Conservation (phyloP, 2,113 vertebrate species). For the Nycticryphes semicollaris region DNA sequence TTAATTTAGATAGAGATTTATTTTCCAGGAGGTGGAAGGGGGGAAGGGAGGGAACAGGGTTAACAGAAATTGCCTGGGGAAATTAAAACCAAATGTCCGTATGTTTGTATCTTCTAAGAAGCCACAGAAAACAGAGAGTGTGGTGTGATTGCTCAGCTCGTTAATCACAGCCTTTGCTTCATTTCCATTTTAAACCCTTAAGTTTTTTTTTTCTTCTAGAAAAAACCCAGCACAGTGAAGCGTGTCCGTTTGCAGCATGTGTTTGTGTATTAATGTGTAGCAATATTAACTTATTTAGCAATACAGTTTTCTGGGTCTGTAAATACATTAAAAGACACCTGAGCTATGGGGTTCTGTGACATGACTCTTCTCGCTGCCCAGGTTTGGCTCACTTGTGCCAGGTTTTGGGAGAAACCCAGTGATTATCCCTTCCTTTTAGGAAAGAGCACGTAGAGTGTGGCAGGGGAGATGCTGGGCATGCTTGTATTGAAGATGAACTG, state of each 20-base stretch:
- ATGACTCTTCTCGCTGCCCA: neutral
- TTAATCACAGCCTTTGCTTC: conserved; percentile 34
- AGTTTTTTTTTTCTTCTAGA: neutral
- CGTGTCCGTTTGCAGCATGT: neutral
- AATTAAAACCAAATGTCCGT: conserved; percentile 30
- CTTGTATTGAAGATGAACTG: neutral
- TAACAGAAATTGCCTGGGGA: conserved; percentile 46
- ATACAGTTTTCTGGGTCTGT: neutral
- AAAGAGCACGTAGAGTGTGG: neutral
- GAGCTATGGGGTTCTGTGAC: neutral
- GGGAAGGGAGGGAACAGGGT: conserved; percentile 31
- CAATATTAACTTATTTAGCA: neutral
- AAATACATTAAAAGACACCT: neutral
- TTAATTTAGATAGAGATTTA: conserved; percentile 58
- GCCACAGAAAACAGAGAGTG: neutral
- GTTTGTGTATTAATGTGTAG: neutral
- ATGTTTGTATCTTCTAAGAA: conserved; percentile 14
- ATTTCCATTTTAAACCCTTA: neutral
- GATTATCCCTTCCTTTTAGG: neutral
- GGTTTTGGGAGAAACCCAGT: neutral
- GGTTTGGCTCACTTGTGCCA: neutral
- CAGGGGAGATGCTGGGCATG: neutral
- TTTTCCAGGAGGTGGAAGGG: conserved; percentile 13
- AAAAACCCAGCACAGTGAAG: fast-evolving
- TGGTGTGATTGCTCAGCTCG: conserved; percentile 26